Conservation (phyloP, 2,888 invertebrate genomes). For the Noctua janthe region DNA sequence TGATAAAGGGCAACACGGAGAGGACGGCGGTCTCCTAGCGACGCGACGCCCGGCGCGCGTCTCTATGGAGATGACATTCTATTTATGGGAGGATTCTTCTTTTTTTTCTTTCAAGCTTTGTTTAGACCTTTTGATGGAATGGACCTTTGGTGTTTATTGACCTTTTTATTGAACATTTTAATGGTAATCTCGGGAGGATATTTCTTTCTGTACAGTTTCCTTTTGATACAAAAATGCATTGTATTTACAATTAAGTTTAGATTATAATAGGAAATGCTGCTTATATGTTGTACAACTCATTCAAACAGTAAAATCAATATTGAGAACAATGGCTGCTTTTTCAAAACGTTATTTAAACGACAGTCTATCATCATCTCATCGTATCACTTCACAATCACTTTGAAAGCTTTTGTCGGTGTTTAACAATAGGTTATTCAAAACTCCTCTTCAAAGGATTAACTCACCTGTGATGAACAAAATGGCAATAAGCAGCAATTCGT, state of each 20-base stretch:
- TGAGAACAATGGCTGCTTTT: background rate
- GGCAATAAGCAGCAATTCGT: background rate
- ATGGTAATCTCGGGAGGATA: conserved; percentile 31
- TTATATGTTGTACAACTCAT: background rate
- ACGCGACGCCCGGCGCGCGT: conserved; percentile 16
- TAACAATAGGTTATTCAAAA: conserved; percentile 5
- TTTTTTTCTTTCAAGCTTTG: conserved; percentile 53
- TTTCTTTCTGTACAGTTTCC: conserved; percentile 14
- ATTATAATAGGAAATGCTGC: background rate
- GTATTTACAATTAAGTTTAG: background rate
- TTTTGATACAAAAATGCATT: conserved; percentile 1
- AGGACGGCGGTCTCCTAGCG: conserved; percentile 64
- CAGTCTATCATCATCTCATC: no score
- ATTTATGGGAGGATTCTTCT: conserved; percentile 55
- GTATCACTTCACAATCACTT: background rate
- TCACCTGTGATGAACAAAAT: background rate
- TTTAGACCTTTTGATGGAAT: conserved; percentile 59
- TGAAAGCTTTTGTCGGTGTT: conserved; percentile 2
- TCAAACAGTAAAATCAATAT: background rate
- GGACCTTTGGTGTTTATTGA: conserved; percentile 54
- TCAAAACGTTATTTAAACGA: background rate
- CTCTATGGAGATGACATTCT: conserved; percentile 61
- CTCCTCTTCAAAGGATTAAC: background rate
- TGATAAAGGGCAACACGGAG: conserved; percentile 76
- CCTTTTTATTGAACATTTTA: conserved; percentile 48